Evolutionary conservation across 1,140 invertebrate genomes (phyloP), one percentile per base, ranked within the genome.

Genomic region (Trigoniulus corallinus): DNA sequence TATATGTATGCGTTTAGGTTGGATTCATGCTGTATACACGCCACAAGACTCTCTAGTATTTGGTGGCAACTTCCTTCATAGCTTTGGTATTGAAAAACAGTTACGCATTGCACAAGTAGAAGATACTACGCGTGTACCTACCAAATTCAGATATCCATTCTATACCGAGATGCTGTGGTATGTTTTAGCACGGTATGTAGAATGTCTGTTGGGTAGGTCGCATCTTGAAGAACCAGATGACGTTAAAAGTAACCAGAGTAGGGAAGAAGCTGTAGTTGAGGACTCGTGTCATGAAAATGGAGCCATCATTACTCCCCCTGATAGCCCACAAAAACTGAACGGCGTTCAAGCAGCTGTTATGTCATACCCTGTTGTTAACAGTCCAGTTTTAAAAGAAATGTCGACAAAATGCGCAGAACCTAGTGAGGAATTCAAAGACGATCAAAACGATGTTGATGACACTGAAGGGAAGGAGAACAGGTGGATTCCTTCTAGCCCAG

Each of bases 91-190:
- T 52, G 69, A 72, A 52, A 70, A 67, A 50, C 71, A 72, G 55
- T 59, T 79, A 77, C 60, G 69, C 47, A 88, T 93, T 4, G 84
- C 87, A 1, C 83, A 88, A 67, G 84, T 96, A 1, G 94, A 98
- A 69, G 91, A 96, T 64, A 78, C 80, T 22, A 94, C 89, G 13
- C 86, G 89, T 73, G 84, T 81, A 26, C 89, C 89, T 1, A 83
- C 91, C 57, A 96, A 96, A 71, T 97, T 95, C 69, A 77, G 92
- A 0, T 98, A 96, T 67, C 93, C 93, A 15, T 97, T 94, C 68
- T 97, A 93, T 66, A 91, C 85, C 3, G 92, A 97, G 72, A 94
- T 97, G 80, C 69, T 94, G 22, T 98, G 93, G 93, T 98, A 98
- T 67, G 91, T 96, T 1, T 68, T 97, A 34, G 89, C 92, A 59